These are phyloP conservation scores for Entelurus aequoreus DNA, from an alignment of 2,113 vertebrate species.

Conservation along the genomic window DNA sequence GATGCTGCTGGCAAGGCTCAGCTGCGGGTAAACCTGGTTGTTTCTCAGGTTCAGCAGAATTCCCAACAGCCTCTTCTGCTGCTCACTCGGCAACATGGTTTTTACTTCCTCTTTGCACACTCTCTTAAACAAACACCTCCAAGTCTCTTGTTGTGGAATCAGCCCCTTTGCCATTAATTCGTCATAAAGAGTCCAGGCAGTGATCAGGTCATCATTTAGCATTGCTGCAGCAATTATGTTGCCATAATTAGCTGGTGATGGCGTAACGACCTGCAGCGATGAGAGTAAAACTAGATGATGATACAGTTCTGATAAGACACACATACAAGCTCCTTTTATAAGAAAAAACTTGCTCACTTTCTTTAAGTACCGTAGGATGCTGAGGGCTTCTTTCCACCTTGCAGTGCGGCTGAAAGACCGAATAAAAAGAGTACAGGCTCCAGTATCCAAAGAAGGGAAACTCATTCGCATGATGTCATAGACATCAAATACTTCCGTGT, in stretches of 20 bases:
- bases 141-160: slow-evolving; percentile 72
- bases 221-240: slow-evolving; percentile 78
- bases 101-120: neutral
- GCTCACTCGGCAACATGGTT: slow-evolving; percentile 23
- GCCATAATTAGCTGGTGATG: slow-evolving; percentile 76
- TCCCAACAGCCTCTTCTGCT: slow-evolving; percentile 70
- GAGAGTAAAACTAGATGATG: neutral
- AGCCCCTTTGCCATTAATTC: slow-evolving; percentile 74
- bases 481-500: slow-evolving; percentile 78
- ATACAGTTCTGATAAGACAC: neutral
- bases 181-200: slow-evolving; percentile 77
- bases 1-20: slow-evolving; percentile 75
- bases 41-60: slow-evolving; percentile 82
- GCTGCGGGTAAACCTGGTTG: slow-evolving; percentile 83
- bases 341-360: slow-evolving; percentile 49
- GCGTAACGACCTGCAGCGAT: slow-evolving; percentile 48
- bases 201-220: slow-evolving; percentile 65
- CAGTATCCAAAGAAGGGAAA: slow-evolving; percentile 79
- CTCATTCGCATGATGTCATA: slow-evolving; percentile 82
- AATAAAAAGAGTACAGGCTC: slow-evolving; percentile 79
- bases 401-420: slow-evolving; percentile 76
- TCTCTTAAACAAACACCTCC: slow-evolving; percentile 77
- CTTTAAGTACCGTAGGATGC: slow-evolving; percentile 77
- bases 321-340: neutral
- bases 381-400: slow-evolving; percentile 78